phyloP scores from a whole-genome alignment of 2,888 invertebrate genomes.

The Cheilosia soror region DNA sequence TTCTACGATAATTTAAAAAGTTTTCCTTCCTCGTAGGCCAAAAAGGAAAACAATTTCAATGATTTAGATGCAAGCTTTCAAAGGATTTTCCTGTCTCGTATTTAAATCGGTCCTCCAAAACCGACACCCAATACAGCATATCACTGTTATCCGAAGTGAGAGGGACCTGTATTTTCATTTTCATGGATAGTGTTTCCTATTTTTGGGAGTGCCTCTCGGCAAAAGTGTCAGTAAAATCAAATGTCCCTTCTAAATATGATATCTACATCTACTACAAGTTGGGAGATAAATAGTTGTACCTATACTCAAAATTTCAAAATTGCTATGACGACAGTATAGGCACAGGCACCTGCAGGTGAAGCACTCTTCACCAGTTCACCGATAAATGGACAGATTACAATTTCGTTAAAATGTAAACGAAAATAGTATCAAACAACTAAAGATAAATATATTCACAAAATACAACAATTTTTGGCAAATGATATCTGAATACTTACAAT shows the following conservation, averaged over 20 bases:
- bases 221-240: constrained; percentile 44
- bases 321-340: not conserved
- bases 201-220: constrained; percentile 20
- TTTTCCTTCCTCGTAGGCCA: not conserved
- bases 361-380: constrained; percentile 12
- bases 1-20: constrained; percentile 9
- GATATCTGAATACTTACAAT: constrained; percentile 44
- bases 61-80: constrained; percentile 53
- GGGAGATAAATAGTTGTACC: not conserved
- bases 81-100: constrained; percentile 49
- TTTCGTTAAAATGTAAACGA: constrained; percentile 8
- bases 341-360: not conserved
- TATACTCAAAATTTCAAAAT: constrained; percentile 36
- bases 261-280: too few species aligned
- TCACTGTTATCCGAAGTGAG: constrained; percentile 47
- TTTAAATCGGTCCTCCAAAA: constrained; percentile 9
- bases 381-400: constrained; percentile 30
- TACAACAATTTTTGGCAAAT: constrained; percentile 33
- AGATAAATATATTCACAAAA: constrained; percentile 17
- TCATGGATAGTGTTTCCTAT: not conserved
- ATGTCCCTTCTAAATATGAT: constrained; percentile 13
- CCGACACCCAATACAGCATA: constrained; percentile 38
- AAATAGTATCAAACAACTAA: not conserved
- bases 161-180: constrained; percentile 38
- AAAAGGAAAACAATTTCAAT: constrained; percentile 43